phyloP scores from a whole-genome alignment of 1,140 invertebrate species.

The Saccostrea cuccullata region DNA sequence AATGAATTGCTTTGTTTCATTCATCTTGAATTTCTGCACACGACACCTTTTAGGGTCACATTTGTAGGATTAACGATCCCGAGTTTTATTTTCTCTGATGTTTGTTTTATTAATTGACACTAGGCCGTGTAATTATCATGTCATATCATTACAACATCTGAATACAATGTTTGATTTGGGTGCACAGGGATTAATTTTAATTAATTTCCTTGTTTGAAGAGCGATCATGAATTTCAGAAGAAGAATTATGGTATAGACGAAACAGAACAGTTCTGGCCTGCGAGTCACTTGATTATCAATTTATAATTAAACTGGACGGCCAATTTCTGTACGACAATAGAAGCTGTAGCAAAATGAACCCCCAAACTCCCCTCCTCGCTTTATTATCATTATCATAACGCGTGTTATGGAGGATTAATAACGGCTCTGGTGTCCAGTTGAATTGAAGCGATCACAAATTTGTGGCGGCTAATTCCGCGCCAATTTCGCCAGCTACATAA shows the following conservation, averaged over 20 bases:
- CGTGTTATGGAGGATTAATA: constrained; percentile 59
- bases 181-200: constrained; percentile 13
- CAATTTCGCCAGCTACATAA: constrained; percentile 64
- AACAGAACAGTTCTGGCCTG: neutral
- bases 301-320: constrained; percentile 23
- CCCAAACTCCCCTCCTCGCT: constrained; percentile 11
- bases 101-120: neutral
- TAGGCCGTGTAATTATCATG: constrained; percentile 24
- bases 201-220: constrained; percentile 30
- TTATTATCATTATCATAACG: constrained; percentile 33
- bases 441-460: constrained; percentile 55
- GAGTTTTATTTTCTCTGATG: neutral
- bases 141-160: neutral
- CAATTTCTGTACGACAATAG: constrained; percentile 27
- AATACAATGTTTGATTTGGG: constrained; percentile 10
- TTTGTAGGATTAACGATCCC: constrained; percentile 19
- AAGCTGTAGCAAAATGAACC: neutral
- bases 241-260: neutral
- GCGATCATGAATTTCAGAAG: neutral
- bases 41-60: constrained; percentile 25
- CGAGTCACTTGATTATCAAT: constrained; percentile 1
- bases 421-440: neutral
- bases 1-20: neutral
- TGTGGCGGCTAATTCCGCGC: constrained; percentile 64
- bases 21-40: neutral